Conservation (phyloP, 2,888 invertebrate species). For the Amphiduros pacificus region DNA sequence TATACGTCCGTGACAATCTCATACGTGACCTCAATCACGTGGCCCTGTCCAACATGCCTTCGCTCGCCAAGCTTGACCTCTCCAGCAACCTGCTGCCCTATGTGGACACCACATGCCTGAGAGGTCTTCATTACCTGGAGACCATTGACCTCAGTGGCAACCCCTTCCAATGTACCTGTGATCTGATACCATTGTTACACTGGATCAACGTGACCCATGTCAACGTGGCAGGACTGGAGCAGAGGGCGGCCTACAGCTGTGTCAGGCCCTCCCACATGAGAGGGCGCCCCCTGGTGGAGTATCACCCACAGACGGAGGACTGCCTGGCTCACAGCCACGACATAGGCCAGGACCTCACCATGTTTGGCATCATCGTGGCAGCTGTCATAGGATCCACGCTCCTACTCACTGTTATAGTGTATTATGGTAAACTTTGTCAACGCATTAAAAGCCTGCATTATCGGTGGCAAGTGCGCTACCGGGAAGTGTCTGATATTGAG, state of each 20-base stretch:
- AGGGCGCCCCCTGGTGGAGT: slow-evolving; percentile 21
- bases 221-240: slow-evolving; percentile 17
- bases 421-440: slow-evolving; percentile 28
- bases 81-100: slow-evolving; percentile 25
- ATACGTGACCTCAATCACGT: slow-evolving; percentile 21
- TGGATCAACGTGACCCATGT: slow-evolving; percentile 33
- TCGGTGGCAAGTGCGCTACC: slow-evolving; percentile 33
- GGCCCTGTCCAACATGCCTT: slow-evolving; percentile 16
- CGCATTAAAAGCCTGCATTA: slow-evolving; percentile 30
- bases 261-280: slow-evolving; percentile 18
- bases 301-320: slow-evolving; percentile 10
- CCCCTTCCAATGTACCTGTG: slow-evolving; percentile 31
- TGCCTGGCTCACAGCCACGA: slow-evolving; percentile 15
- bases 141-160: slow-evolving; percentile 29
- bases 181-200: slow-evolving; percentile 25
- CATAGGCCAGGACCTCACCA: slow-evolving; percentile 14
- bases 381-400: slow-evolving; percentile 10
- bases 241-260: slow-evolving; percentile 25
- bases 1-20: slow-evolving; percentile 26
- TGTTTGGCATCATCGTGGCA: slow-evolving; percentile 8
- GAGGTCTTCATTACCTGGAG: slow-evolving; percentile 29
- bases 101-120: slow-evolving; percentile 24
- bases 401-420: slow-evolving; percentile 18
- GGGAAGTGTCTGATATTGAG: slow-evolving; percentile 34
- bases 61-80: slow-evolving; percentile 29